A percentile compares a stretch with the other conserved stretches of the same genome.
Evolutionary conservation across 2,113 vertebrate genomes (phyloP).

Genomic region (Genyomyrus donnyi): DNA sequence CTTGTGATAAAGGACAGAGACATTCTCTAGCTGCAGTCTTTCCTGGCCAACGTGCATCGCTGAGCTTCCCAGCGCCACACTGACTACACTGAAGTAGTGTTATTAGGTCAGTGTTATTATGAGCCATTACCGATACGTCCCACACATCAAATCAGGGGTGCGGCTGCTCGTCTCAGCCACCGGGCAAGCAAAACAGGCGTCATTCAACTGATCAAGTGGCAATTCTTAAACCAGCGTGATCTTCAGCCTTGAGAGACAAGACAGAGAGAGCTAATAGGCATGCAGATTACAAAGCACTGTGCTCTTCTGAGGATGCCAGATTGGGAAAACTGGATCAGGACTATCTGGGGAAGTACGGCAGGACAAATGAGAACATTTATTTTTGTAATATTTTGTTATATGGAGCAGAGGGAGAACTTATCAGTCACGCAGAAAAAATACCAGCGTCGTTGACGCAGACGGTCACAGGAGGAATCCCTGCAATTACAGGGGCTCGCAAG

Average conservation of each 20-base stretch:
- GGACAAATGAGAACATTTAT: slow-evolving; percentile 5
- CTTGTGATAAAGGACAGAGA: slow-evolving; percentile 57
- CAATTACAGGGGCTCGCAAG: background rate
- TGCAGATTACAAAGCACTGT: background rate
- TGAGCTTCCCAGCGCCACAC: slow-evolving; percentile 12
- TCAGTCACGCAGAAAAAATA: background rate
- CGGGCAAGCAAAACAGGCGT: background rate
- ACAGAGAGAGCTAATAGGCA: background rate
- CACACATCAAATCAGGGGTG: background rate
- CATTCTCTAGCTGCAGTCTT: slow-evolving; percentile 37
- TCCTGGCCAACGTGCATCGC: slow-evolving; percentile 41
- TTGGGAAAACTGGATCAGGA: background rate
- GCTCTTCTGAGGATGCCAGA: background rate
- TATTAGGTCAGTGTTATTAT: background rate
- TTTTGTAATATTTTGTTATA: slow-evolving; percentile 9
- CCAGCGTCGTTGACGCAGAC: background rate
- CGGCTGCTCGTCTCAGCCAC: background rate
- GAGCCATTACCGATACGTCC: background rate
- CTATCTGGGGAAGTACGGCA: background rate
- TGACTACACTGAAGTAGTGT: background rate
- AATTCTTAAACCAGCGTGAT: background rate
- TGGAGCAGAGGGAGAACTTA: background rate
- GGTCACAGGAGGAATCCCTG: background rate
- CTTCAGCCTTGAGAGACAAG: background rate
- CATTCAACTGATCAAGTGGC: background rate